Evolutionary conservation across 2,113 vertebrate species (phyloP), one percentile per base, ranked within the genome.

Genomic region (Dasypus novemcinctus): DNA sequence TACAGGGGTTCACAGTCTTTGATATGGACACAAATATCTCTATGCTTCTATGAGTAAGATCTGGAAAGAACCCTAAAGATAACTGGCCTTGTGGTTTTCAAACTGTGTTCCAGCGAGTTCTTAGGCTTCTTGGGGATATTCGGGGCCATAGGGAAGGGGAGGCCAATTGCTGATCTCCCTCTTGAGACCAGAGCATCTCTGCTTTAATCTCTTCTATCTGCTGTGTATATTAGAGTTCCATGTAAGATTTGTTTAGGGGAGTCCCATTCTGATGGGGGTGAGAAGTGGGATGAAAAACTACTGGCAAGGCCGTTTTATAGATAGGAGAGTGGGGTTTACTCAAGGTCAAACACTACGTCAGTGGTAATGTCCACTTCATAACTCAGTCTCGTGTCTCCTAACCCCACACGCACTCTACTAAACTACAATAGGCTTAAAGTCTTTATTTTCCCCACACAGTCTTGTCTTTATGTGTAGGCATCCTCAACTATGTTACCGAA

Each of bases 41-140:
- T 84, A 57, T 6, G 54, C 54, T 80, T 66, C 41, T 36, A 49
- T 38, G n/a, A 66, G 33, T 69, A 75, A 88, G 57, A 88, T 59
- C 80, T 59, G 38, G 7, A 43, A 91, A 82, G 31, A 93, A 88
- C 69, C 43, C 75, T 93, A 90, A 87, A 81, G 31, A 59, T 68
- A 64, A 41, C 43, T 59, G 64, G 74, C 27, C n/a, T 93, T 2
- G 0, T 89, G 71, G 31, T 87, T 96, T 95, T 93, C 94, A 96
- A 75, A 90, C 61, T 75, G 5, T 69, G 91, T 79, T 61, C 23
- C 76, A 29, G 33, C 94, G 78, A 91, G 31, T 31, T 91, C 49
- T 74, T 49, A 57, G 33, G 12, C n/a, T 64, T 29, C 52, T 82
- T 41, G 75, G 81, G 13, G 71, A 87, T 49, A 84, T 38, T 87